A percentile compares a stretch with the other conserved stretches of the same genome.
Conservation (phyloP, 2,113 vertebrate genomes). For the Campylomormyrus numenius region DNA sequence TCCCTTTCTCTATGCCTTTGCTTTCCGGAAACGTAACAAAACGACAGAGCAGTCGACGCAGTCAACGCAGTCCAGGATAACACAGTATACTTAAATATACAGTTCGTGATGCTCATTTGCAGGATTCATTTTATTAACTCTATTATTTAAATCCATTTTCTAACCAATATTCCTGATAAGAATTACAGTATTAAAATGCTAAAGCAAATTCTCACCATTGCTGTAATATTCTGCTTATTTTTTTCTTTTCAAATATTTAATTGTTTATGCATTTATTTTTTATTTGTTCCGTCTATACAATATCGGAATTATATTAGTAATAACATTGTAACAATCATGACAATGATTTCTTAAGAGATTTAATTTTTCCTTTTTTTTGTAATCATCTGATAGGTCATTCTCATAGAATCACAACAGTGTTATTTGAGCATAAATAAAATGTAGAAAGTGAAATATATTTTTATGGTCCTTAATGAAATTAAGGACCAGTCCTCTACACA, state of each 20-base stretch:
- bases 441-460: neutral
- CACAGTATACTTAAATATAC: neutral
- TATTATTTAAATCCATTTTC: neutral
- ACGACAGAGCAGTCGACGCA: neutral
- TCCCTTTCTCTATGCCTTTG: conserved; percentile 62
- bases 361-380: no score
- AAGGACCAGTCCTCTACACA: no score
- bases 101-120: neutral
- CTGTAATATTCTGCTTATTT: neutral
- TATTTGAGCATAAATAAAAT: neutral
- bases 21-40: conserved; percentile 33
- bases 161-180: neutral
- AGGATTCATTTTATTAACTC: neutral
- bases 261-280: neutral
- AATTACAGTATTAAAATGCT: neutral
- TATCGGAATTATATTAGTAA: neutral
- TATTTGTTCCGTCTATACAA: neutral
- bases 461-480: no score
- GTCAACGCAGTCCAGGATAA: neutral
- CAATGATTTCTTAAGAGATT: neutral
- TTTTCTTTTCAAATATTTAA: neutral
- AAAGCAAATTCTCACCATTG: neutral
- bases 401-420: neutral
- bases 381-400: neutral
- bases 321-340: neutral